phyloP scores from a whole-genome alignment of 2,888 invertebrate genomes.

The Nebria salina region DNA sequence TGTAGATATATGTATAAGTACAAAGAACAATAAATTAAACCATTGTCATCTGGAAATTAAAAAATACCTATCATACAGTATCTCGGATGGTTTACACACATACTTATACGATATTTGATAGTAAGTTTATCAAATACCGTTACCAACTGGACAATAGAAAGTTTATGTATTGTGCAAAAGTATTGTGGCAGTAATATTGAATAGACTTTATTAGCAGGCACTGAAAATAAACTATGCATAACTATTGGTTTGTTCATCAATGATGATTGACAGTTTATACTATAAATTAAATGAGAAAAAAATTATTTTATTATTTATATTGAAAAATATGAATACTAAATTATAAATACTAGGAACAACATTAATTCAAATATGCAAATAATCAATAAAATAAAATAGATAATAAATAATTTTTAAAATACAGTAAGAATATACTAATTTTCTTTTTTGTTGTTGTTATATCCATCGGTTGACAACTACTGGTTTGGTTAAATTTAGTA shows the following conservation, averaged over 20 bases:
- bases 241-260: background rate
- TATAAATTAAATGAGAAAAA: background rate
- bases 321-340: too few species aligned
- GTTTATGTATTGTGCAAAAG: background rate
- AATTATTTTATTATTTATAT: background rate
- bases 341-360: too few species aligned
- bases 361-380: too few species aligned
- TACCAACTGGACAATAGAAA: conserved; percentile 1
- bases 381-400: too few species aligned
- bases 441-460: background rate
- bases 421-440: background rate
- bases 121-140: background rate
- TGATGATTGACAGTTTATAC: background rate
- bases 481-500: background rate
- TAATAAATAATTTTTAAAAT: too few species aligned
- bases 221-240: background rate
- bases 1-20: too few species aligned
- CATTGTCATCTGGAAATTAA: background rate
- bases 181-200: background rate
- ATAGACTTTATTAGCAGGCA: background rate
- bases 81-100: background rate
- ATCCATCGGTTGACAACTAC: background rate
- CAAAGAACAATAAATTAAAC: background rate
- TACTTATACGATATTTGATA: background rate
- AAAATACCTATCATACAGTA: background rate